Evolutionary conservation across 2,888 invertebrate species (phyloP).

Genomic region (Imbricaverruca yamaguchii): DNA sequence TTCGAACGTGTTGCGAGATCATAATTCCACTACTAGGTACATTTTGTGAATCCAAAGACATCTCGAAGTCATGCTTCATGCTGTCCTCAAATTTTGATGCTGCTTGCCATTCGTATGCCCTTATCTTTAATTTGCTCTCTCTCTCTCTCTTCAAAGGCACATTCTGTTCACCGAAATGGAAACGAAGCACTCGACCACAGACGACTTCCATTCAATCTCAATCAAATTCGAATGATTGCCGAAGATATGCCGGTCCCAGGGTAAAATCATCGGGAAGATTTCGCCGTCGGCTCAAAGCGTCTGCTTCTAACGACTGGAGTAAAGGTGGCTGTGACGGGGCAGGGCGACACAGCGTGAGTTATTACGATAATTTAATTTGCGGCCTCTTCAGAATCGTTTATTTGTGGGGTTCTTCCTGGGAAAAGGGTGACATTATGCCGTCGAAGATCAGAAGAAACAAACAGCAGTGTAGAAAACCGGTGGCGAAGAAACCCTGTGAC

Average conservation of each 20-base stretch:
- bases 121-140: too few species aligned
- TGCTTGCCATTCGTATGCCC: too few species aligned
- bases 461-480: neutral
- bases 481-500: neutral
- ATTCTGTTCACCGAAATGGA: neutral
- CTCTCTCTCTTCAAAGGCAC: neutral
- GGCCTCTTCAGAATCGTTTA: neutral
- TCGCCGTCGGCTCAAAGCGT: too few species aligned
- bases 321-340: neutral
- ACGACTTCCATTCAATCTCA: neutral
- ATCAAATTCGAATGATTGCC: neutral
- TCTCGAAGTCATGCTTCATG: neutral
- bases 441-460: neutral
- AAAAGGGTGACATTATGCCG: neutral
- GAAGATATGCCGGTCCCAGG: neutral
- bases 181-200: neutral
- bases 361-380: neutral
- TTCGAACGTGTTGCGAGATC: neutral
- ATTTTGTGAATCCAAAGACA: neutral
- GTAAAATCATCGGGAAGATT: neutral
- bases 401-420: neutral
- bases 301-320: neutral
- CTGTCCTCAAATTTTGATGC: neutral
- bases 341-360: neutral
- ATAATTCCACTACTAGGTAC: neutral